phyloP scores from a whole-genome alignment of 2,797 vertebrate genomes.

The Lagorchestes hirsutus region DNA sequence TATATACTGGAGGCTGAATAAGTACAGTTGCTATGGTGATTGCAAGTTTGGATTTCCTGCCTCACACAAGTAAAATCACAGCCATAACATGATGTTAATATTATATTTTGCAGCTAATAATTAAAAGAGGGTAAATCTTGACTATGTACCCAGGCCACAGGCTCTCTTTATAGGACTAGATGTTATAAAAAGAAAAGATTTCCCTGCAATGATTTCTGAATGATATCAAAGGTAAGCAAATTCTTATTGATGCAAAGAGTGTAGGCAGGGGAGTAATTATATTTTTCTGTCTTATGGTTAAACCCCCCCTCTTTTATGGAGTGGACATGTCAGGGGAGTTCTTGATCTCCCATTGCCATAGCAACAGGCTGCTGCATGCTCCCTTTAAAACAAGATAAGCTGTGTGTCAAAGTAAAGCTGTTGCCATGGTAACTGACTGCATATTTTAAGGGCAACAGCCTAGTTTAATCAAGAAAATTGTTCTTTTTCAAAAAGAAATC shows the following conservation, averaged over 20 bases:
- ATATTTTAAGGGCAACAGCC: constrained; percentile 84
- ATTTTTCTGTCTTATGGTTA: background rate
- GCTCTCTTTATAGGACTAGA: constrained; percentile 8
- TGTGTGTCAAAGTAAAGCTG: constrained; percentile 85
- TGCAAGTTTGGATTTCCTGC: constrained; percentile 9
- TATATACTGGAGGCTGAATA: background rate
- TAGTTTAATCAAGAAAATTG: constrained; percentile 85
- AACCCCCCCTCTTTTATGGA: constrained; percentile 14
- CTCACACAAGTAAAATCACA: constrained; percentile 48
- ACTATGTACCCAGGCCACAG: background rate
- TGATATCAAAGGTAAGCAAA: background rate
- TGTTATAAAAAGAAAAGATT: background rate
- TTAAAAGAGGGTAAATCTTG: constrained; percentile 26
- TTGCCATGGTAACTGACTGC: constrained; percentile 85
- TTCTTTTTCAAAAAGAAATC: constrained; percentile 77
- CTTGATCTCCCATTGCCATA: constrained; percentile 84
- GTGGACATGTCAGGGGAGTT: constrained; percentile 59
- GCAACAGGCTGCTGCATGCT: constrained; percentile 82
- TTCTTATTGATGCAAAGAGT: background rate
- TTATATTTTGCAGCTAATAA: constrained; percentile 65
- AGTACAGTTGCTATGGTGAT: constrained; percentile 58
- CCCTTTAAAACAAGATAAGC: constrained; percentile 84
- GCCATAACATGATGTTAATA: constrained; percentile 42
- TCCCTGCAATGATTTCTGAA: background rate
- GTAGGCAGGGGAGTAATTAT: background rate